phyloP scores from a whole-genome alignment of 2,888 invertebrate species.

The Eristalis intricaria region DNA sequence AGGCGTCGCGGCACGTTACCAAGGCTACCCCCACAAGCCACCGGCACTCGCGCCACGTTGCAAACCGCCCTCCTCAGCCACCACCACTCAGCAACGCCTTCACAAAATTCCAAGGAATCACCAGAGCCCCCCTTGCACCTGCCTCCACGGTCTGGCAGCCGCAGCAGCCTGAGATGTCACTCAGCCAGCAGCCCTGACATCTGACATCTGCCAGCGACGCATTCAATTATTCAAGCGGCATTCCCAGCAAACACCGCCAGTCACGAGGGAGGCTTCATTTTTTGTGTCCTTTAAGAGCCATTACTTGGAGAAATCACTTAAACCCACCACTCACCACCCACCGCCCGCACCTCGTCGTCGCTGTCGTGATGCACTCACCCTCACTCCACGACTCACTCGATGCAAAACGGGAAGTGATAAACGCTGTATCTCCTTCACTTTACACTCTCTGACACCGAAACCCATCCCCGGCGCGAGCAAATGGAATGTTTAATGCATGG shows the following conservation, averaged over 20 bases:
- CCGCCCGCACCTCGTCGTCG: neutral
- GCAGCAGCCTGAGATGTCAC: neutral
- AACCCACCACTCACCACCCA: constrained; percentile 1
- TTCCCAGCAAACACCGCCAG: neutral
- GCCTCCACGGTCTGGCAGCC: neutral
- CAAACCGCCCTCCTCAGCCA: no score
- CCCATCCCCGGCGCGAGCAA: neutral
- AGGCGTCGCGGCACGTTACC: no score
- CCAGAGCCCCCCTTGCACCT: neutral
- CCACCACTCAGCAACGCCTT: no score
- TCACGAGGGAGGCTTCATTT: neutral
- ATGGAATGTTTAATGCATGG: constrained; percentile 59
- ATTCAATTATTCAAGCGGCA: neutral
- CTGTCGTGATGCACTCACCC: constrained; percentile 25
- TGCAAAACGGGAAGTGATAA: constrained; percentile 65
- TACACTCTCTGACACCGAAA: constrained; percentile 46
- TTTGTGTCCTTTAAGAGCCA: constrained; percentile 17
- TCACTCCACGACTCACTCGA: neutral
- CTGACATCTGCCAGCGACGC: neutral
- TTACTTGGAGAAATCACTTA: constrained; percentile 51
- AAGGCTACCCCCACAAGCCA: no score
- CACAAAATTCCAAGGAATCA: no score
- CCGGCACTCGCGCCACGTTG: no score
- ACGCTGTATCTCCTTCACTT: constrained; percentile 57
- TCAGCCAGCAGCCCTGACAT: neutral